These are phyloP conservation scores for Cnemophilus loriae DNA, from an alignment of 2,113 vertebrate genomes.

Conservation along the genomic window DNA sequence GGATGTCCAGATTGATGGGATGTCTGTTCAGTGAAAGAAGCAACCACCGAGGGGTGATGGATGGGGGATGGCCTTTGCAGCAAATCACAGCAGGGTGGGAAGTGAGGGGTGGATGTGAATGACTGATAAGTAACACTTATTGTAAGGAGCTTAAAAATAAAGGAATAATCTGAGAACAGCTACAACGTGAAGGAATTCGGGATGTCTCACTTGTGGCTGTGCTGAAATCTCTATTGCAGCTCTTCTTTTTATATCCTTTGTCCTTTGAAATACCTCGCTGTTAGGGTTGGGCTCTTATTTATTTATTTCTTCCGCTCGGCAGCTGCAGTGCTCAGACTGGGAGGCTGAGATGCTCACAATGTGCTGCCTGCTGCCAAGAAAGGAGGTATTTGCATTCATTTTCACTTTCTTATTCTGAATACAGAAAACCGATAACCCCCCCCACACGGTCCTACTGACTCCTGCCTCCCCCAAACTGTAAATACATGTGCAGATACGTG, in stretches of 20 bases:
- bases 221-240: not conserved
- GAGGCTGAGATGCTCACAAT: conserved; percentile 49
- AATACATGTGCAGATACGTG: not conserved
- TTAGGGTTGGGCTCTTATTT: conserved; percentile 28
- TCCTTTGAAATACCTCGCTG: conserved; percentile 26
- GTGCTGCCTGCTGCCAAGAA: conserved; percentile 50
- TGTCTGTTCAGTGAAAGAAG: not conserved
- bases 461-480: not conserved
- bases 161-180: not conserved
- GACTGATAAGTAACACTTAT: not conserved
- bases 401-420: conserved; percentile 42
- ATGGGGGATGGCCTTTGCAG: not conserved
- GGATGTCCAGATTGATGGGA: not conserved
- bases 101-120: not conserved
- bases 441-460: not conserved
- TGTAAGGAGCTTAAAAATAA: not conserved
- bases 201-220: conserved; percentile 1
- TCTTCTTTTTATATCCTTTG: conserved; percentile 36
- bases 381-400: conserved; percentile 51
- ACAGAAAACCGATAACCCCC: not conserved
- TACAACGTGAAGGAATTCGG: not conserved
- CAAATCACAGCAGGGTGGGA: not conserved
- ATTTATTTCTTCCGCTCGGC: conserved; percentile 21
- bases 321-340: conserved; percentile 28
- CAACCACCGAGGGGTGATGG: not conserved